Conservation (phyloP, 2,888 invertebrate species). For the Nymphalis urticae region DNA sequence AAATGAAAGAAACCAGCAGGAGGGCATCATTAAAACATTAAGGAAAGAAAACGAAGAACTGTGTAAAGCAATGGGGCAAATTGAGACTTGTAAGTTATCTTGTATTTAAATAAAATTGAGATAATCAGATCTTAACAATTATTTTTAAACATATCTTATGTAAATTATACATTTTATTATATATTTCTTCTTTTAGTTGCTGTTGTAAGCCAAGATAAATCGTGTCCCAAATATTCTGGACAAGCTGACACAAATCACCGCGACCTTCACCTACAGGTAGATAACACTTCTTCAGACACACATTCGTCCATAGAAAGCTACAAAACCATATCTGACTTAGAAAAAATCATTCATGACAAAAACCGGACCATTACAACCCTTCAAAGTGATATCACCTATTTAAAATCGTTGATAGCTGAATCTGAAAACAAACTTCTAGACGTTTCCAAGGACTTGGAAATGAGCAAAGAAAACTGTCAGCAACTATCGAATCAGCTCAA, state of each 20-base stretch:
- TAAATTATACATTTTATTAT: background rate
- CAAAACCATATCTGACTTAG: conserved; percentile 71
- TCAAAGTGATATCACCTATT: conserved; percentile 65
- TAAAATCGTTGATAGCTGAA: conserved; percentile 68
- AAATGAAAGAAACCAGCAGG: conserved; percentile 44
- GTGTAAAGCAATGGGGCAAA: conserved; percentile 54
- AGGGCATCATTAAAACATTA: conserved; percentile 48
- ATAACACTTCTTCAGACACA: conserved; percentile 65
- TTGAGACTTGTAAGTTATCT: conserved; percentile 61
- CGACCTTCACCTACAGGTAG: conserved; percentile 62
- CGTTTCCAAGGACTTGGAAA: conserved; percentile 64
- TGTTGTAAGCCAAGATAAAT: conserved; percentile 52
- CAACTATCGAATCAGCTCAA: conserved; percentile 69
- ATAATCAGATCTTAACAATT: background rate
- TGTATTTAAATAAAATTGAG: background rate
- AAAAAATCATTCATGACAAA: conserved; percentile 70
- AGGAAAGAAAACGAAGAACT: conserved; percentile 61
- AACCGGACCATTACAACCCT: conserved; percentile 68
- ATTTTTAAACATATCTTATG: background rate
- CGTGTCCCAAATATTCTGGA: conserved; percentile 47
- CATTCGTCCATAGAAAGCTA: conserved; percentile 66
- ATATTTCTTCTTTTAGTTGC: conserved; percentile 52
- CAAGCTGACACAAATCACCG: conserved; percentile 50
- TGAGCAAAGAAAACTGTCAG: conserved; percentile 64
- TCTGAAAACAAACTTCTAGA: conserved; percentile 71